Evolutionary conservation across 2,113 vertebrate genomes (phyloP), one percentile per base, ranked within the genome.

Genomic region (Seriola quinqueradiata): DNA sequence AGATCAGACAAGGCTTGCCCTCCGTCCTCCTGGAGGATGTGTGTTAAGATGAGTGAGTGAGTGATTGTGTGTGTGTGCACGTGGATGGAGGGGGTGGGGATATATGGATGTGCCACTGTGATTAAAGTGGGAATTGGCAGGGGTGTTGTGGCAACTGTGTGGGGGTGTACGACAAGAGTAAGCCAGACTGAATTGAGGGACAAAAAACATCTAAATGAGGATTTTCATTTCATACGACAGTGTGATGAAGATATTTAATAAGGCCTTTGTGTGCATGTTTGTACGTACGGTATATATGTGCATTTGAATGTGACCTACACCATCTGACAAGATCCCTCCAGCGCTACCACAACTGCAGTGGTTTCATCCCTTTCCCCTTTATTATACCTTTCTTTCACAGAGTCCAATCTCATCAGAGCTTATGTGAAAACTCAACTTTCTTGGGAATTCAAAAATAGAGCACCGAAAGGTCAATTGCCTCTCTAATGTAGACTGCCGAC

Each of bases 151-250:
- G 71, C 78, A 83, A 65, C 14, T 4, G 52, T 17, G 23, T 10
- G 57, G 50, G 75, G 64, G 75, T 75, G 77, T 67, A 36, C 4
- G 1, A 42, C 32, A 57, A 58, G 28, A 70, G 44, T 8, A 52
- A 74, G 21, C 12, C 36, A 77, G 54, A 79, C 79, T 48, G 46
- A 77, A 77, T 40, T 54, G 55, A 61, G 59, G 77, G 85, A 78
- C 65, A 13, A 9, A 75, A 84, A 87, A 67, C 73, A 67, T 81
- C 70, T 21, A 88, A 91, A 93, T 90, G 73, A 93, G 74, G 87
- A 92, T 86, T 88, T 92, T 92, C 76, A 92, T 89, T 79, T 78
- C 46, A 79, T 55, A 52, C 82, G 88, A 89, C 86, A 90, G 75
- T 5, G 17, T 77, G 50, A 87, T 73, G 85, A 83, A 69, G 42